A percentile compares a stretch with the other conserved stretches of the same genome.
These are phyloP conservation scores for Myrmecobius fasciatus DNA, from an alignment of 2,113 vertebrate species.

Conservation along the genomic window DNA sequence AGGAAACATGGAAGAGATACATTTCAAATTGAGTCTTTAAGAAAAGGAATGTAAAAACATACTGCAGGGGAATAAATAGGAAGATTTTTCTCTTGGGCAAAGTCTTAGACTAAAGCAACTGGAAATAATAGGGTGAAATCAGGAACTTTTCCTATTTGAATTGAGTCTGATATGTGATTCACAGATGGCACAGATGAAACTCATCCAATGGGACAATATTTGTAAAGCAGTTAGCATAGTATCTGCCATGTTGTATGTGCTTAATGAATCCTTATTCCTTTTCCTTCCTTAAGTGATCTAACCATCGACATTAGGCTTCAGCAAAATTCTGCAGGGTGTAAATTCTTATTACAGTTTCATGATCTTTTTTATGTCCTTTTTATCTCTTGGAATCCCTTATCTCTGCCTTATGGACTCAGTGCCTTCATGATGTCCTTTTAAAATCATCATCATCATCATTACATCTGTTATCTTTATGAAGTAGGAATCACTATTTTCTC, in stretches of 20 bases:
- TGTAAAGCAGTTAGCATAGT: too few relatives aligned
- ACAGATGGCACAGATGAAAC: too few relatives aligned
- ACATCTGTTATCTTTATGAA: too few relatives aligned
- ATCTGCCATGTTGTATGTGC: too few relatives aligned
- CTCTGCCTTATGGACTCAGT: neutral
- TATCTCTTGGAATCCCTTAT: neutral
- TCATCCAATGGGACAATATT: too few relatives aligned
- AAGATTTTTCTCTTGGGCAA: too few relatives aligned
- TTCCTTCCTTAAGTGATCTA: neutral
- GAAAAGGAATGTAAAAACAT: neutral
- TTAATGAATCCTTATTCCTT: neutral
- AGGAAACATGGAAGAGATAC: neutral
- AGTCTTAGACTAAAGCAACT: neutral
- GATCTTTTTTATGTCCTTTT: neutral
- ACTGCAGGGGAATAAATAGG: too few relatives aligned
- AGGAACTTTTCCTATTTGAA: neutral
- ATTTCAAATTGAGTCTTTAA: neutral
- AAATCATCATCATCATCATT: too few relatives aligned
- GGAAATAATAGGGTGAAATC: neutral
- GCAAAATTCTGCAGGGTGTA: too few relatives aligned
- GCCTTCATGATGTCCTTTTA: neutral
- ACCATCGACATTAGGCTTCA: neutral
- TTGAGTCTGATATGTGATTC: too few relatives aligned
- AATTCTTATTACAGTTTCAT: neutral
- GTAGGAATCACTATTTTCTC: too few relatives aligned